These are phyloP conservation scores for Palythoa heliodiscus DNA, from an alignment of 92 coral and sea anemone species.

Conservation along the genomic window DNA sequence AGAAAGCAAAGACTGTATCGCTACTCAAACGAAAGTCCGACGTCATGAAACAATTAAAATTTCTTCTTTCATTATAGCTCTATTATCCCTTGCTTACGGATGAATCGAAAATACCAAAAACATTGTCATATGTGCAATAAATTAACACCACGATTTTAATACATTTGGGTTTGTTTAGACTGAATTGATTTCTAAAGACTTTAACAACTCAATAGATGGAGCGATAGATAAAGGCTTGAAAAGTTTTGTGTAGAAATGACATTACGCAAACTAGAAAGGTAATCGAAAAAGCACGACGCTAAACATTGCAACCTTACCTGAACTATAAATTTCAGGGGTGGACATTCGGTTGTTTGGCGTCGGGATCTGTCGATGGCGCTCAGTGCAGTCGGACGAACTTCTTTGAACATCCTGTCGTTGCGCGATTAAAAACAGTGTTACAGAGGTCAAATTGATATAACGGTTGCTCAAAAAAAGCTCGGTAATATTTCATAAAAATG, in stretches of 20 bases:
- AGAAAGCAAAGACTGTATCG: conserved; percentile 10
- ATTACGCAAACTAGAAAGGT: not conserved
- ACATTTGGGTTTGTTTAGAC: not conserved
- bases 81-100: not conserved
- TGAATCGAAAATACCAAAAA: not conserved
- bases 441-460: not conserved
- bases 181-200: not conserved
- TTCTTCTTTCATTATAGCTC: not conserved
- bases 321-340: conserved; percentile 74
- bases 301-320: conserved; percentile 42
- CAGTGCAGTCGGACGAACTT: conserved; percentile 89
- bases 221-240: not conserved
- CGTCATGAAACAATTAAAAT: conserved; percentile 6
- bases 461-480: not conserved
- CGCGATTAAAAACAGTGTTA: not conserved
- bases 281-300: not conserved
- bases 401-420: conserved; percentile 74
- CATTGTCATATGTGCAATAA: not conserved
- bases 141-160: conserved; percentile 8
- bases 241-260: not conserved
- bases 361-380: conserved; percentile 66
- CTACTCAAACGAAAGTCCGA: not conserved
- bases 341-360: conserved; percentile 64
- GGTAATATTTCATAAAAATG: not conserved
- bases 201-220: not conserved